These are phyloP conservation scores for Tortricodes alternella DNA, from an alignment of 2,888 invertebrate genomes.

Conservation along the genomic window DNA sequence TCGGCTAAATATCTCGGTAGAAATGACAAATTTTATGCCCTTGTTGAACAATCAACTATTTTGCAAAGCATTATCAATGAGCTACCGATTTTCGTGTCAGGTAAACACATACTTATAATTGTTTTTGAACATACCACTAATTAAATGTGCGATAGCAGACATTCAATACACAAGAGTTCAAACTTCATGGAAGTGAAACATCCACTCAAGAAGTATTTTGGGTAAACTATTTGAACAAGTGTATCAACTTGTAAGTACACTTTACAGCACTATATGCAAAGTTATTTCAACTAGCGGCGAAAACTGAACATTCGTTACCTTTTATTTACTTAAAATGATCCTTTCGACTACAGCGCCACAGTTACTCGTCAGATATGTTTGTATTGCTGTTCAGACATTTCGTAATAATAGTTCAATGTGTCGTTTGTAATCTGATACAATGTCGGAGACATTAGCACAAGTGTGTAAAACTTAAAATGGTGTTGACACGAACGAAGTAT, in stretches of 20 bases:
- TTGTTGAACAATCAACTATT: too few relatives aligned
- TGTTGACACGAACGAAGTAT: not conserved
- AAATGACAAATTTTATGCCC: too few relatives aligned
- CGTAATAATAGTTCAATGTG: not conserved
- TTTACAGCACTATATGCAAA: too few relatives aligned
- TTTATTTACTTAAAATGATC: too few relatives aligned
- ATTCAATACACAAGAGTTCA: conserved; percentile 4
- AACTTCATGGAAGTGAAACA: conserved; percentile 6
- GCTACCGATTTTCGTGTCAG: too few relatives aligned
- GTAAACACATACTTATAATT: not conserved
- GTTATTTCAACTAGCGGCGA: too few relatives aligned
- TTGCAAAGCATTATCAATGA: too few relatives aligned
- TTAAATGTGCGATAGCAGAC: not conserved
- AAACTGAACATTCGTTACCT: too few relatives aligned
- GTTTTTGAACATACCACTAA: not conserved
- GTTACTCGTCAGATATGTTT: not conserved
- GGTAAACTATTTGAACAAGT: conserved; percentile 6
- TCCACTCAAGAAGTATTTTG: not conserved
- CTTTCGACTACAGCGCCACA: not conserved
- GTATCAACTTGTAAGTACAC: not conserved
- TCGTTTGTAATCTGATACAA: not conserved
- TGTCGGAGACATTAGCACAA: not conserved
- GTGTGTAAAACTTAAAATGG: too few relatives aligned
- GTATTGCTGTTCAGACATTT: not conserved
- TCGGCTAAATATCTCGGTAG: too few relatives aligned